These are phyloP conservation scores for Corythornis madagascariensis DNA, from an alignment of 2,113 vertebrate species.

Conservation along the genomic window DNA sequence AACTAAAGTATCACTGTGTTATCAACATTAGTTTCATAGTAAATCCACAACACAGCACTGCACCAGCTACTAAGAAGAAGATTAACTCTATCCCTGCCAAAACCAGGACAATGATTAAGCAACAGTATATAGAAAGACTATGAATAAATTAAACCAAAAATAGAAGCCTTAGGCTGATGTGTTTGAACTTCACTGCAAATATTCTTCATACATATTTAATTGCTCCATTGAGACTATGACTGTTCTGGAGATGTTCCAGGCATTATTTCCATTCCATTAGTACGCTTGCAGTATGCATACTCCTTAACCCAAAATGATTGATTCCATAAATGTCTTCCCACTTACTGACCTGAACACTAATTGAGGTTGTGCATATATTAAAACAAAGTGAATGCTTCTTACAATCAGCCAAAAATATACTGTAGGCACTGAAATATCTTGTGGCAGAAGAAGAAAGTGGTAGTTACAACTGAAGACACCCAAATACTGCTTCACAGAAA, in stretches of 20 bases:
- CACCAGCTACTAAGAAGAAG: not conserved
- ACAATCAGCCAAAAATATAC: conserved; percentile 64
- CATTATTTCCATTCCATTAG: conserved; percentile 84
- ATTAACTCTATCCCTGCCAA: not conserved
- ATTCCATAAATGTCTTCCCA: conserved; percentile 77
- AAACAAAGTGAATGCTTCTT: conserved; percentile 65
- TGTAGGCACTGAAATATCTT: conserved; percentile 43
- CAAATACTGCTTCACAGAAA: not conserved
- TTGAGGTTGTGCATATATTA: conserved; percentile 76
- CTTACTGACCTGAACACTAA: conserved; percentile 77
- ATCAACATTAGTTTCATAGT: not conserved
- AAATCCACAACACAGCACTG: not conserved
- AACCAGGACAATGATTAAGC: not conserved
- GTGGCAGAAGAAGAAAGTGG: conserved; percentile 14
- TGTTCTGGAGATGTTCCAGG: conserved; percentile 76
- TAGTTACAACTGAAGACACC: not conserved
- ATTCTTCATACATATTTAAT: conserved; percentile 83
- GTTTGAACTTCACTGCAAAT: conserved; percentile 79
- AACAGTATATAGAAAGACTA: conserved; percentile 56
- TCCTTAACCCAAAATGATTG: conserved; percentile 80
- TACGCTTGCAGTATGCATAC: conserved; percentile 67
- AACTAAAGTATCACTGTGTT: not conserved
- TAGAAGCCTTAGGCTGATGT: conserved; percentile 71
- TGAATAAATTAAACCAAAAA: conserved; percentile 80
- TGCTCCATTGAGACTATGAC: conserved; percentile 71